These are phyloP conservation scores for Leucoraja erinaceus DNA, from an alignment of 2,113 vertebrate species.

Conservation along the genomic window DNA sequence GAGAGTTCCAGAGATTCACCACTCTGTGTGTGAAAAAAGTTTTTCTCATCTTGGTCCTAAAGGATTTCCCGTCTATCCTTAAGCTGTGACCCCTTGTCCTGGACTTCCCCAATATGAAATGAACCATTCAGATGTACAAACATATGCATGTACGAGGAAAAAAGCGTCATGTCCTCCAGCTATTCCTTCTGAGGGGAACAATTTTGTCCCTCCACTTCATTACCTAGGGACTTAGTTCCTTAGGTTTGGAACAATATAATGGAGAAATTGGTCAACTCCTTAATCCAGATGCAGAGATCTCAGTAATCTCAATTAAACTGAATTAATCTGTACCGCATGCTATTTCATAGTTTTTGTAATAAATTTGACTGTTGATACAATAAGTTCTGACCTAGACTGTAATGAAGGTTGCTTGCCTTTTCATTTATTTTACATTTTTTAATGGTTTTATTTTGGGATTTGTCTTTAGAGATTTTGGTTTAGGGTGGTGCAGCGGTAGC, in stretches of 20 bases:
- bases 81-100: too few species aligned
- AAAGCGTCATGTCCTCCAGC: too few species aligned
- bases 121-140: too few species aligned
- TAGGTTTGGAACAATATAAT: neutral
- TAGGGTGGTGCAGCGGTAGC: too few species aligned
- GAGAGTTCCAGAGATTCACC: too few species aligned
- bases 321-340: neutral
- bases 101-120: too few species aligned
- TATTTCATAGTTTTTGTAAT: neutral
- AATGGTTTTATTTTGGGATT: neutral
- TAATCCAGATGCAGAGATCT: neutral
- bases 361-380: neutral
- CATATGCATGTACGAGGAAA: too few species aligned
- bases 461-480: neutral
- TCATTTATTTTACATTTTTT: neutral
- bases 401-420: neutral
- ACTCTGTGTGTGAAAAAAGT: too few species aligned
- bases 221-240: neutral
- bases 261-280: neutral
- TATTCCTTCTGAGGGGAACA: too few species aligned
- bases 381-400: neutral
- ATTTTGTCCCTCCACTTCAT: too few species aligned
- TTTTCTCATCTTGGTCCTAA: too few species aligned
- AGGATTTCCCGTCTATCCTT: too few species aligned
- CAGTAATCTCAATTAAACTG: neutral